These are phyloP conservation scores for Hirundo rustica DNA, from an alignment of 2,797 vertebrate genomes.

Conservation along the genomic window DNA sequence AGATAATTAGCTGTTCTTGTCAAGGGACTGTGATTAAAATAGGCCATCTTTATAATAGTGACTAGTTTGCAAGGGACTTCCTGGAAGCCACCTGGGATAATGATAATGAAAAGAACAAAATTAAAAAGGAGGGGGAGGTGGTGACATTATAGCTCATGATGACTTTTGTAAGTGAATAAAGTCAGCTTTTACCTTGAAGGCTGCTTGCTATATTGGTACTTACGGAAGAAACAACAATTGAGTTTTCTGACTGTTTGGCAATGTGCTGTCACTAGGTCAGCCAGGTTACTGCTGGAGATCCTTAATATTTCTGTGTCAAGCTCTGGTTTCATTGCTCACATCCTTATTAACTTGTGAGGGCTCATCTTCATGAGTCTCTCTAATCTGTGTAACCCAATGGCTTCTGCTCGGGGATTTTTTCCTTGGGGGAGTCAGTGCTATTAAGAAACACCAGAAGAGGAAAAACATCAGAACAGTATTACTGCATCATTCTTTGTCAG, in stretches of 20 bases:
- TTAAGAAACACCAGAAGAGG: neutral
- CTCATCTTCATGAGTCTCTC: neutral
- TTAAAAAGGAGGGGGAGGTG: constrained; percentile 24
- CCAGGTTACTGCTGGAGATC: neutral
- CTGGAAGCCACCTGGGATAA: constrained; percentile 47
- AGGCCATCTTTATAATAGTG: constrained; percentile 46
- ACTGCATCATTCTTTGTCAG: neutral
- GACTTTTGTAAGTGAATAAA: constrained; percentile 7
- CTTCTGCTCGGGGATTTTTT: neutral
- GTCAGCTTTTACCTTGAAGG: neutral
- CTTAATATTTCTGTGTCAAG: neutral
- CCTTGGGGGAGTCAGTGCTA: neutral
- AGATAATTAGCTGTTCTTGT: constrained; percentile 63
- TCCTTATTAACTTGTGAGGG: neutral
- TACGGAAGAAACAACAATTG: neutral
- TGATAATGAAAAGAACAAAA: constrained; percentile 58
- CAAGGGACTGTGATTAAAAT: constrained; percentile 66
- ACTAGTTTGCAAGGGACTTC: constrained; percentile 50
- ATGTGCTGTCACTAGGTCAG: neutral
- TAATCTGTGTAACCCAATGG: neutral
- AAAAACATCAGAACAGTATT: neutral
- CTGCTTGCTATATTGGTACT: neutral
- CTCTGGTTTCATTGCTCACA: neutral
- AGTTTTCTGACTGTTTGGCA: neutral
- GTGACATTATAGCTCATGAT: neutral